A percentile compares a stretch with the other conserved stretches of the same genome.
Evolutionary conservation across 2,888 invertebrate species (phyloP).

Genomic region (Sinotaia quadrata): DNA sequence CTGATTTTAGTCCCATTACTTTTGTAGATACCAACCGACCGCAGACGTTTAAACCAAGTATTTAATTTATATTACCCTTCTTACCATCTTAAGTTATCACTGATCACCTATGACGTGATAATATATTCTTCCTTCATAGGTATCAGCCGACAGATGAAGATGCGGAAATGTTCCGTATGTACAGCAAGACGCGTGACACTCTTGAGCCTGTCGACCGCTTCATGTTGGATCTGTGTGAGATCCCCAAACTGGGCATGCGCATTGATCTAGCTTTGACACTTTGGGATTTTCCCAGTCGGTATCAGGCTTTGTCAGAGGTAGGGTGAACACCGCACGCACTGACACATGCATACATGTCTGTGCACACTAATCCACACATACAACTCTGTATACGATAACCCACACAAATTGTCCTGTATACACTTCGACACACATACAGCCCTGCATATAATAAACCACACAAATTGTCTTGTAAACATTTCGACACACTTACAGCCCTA

Average conservation of each 20-base stretch:
- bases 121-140: slow-evolving; percentile 16
- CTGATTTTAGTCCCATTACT: too few species aligned
- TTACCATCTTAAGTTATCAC: not conserved
- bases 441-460: too few species aligned
- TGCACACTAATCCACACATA: too few species aligned
- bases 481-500: too few species aligned
- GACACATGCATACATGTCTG: not conserved
- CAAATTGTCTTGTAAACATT: too few species aligned
- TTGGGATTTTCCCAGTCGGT: slow-evolving; percentile 52
- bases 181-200: slow-evolving; percentile 44
- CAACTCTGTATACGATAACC: too few species aligned
- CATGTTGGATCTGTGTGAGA: slow-evolving; percentile 57
- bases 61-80: too few species aligned
- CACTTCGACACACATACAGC: too few species aligned
- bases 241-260: slow-evolving; percentile 51
- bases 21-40: too few species aligned
- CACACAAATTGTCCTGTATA: too few species aligned
- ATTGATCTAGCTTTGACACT: slow-evolving; percentile 54
- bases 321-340: not conserved
- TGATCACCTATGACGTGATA: not conserved
- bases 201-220: slow-evolving; percentile 55
- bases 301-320: slow-evolving; percentile 27
- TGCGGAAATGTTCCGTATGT: slow-evolving; percentile 56
- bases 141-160: slow-evolving; percentile 59
- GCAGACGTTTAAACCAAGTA: too few species aligned